These are phyloP conservation scores for Volucella inanis DNA, from an alignment of 2,888 invertebrate genomes.

Conservation along the genomic window DNA sequence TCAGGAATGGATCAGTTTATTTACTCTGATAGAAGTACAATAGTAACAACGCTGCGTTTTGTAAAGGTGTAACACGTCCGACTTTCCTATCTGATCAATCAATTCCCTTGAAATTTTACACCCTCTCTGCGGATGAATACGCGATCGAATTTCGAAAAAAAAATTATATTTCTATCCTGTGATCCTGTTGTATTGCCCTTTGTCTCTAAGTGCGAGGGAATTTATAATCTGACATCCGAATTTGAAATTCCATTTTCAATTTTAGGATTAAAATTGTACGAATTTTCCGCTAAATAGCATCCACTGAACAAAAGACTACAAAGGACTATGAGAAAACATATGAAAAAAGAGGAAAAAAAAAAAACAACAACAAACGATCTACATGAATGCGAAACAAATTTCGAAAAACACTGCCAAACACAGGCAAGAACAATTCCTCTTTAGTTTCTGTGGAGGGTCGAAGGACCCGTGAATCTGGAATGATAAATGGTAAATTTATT, in stretches of 20 bases:
- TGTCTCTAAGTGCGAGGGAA: constrained; percentile 23
- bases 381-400: constrained; percentile 68
- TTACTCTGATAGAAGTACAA: no score
- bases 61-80: constrained; percentile 33
- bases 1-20: no score
- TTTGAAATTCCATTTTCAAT: constrained; percentile 41
- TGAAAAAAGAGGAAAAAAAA: background rate
- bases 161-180: background rate
- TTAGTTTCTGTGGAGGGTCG: background rate
- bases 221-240: constrained; percentile 61
- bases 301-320: background rate
- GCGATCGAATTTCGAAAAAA: constrained; percentile 55
- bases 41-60: no score
- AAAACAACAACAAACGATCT: constrained; percentile 54
- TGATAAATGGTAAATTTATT: constrained; percentile 75
- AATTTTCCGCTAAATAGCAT: constrained; percentile 62
- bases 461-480: constrained; percentile 43
- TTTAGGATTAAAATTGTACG: constrained; percentile 56
- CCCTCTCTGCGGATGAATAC: constrained; percentile 19
- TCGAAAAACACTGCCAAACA: background rate
- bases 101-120: constrained; percentile 70
- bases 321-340: constrained; percentile 17
- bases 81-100: constrained; percentile 21
- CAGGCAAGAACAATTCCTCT: constrained; percentile 37
- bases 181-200: constrained; percentile 18